Evolutionary conservation across 2,113 vertebrate species (phyloP), one percentile per base, ranked within the genome.

Genomic region (Scortum barcoo): DNA sequence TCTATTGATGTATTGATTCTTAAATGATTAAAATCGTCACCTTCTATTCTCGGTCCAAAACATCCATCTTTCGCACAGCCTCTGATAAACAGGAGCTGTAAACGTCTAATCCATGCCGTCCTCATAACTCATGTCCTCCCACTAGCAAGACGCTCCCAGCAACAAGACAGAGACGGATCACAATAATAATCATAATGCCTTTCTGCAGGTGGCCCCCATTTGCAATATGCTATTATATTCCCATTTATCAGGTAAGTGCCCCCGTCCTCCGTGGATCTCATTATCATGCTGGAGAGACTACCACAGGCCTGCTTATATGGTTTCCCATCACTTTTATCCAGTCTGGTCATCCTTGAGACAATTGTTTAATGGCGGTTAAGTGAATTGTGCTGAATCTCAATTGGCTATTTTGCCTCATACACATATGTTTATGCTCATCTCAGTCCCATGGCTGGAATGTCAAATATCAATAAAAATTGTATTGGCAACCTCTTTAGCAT

Each of bases 101-200:
- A 83, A 87, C 56, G 69, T 86, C 80, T 75, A 60, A 86, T 77
- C 75, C 65, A 44, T 24, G 60, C 54, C 54, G 7, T 86, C 68
- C 68, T 87, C 91, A 87, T 92, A 88, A 92, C 83, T 93, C 89
- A 92, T 74, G 87, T 89, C 85, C 80, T 83, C 86, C 88, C 85
- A 84, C 88, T n/a, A 75, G 88, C 84, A 75, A 72, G 74, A 78
- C 22, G 62, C 67, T 80, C 76, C 74, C 84, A 73, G 89, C 84
- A 94, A 94, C 85, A n/a, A 94, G 93, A 93, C 93, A 90, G 76
- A 94, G 93, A 95, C 76, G 12, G 86, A 94, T 93, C 86, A 73
- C 85, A 66, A 89, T 86, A 93, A 95, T 94, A 92, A 93, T 88
- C 86, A 61, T 89, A 88, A 91, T 88, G 92, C 78, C 61, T 91